phyloP scores from a whole-genome alignment of 2,888 invertebrate species.

The Drosophila nigricruria region DNA sequence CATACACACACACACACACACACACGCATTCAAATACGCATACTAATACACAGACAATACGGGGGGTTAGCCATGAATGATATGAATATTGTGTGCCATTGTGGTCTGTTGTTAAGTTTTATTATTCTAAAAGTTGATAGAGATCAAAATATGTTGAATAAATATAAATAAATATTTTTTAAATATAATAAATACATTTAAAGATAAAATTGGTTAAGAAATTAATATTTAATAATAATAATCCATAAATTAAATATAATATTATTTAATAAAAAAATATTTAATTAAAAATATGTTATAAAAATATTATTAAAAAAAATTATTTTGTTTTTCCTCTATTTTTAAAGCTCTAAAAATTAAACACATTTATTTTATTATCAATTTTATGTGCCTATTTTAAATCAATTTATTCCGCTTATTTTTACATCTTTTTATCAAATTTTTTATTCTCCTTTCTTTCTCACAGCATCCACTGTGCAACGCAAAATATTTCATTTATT shows the following conservation, averaged over 20 bases:
- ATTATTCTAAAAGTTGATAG: background rate
- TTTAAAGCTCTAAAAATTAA: background rate
- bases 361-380: background rate
- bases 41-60: background rate
- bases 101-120: background rate
- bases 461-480: slow-evolving; percentile 44
- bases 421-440: background rate
- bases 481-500: slow-evolving; percentile 83
- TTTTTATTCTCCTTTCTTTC: background rate
- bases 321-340: background rate
- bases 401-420: no score
- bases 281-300: background rate
- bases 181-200: background rate
- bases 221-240: background rate
- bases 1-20: slow-evolving; percentile 13
- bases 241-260: background rate
- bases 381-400: background rate
- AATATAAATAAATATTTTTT: background rate
- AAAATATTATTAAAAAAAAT: no score
- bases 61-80: slow-evolving; percentile 45
- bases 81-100: slow-evolving; percentile 31
- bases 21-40: no score
- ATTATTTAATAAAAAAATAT: background rate
- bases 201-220: no score
- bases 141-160: background rate